A percentile compares a stretch with the other conserved stretches of the same genome.
Conservation (phyloP, 2,113 vertebrate species). For the Phalacrocorax brasilianus region DNA sequence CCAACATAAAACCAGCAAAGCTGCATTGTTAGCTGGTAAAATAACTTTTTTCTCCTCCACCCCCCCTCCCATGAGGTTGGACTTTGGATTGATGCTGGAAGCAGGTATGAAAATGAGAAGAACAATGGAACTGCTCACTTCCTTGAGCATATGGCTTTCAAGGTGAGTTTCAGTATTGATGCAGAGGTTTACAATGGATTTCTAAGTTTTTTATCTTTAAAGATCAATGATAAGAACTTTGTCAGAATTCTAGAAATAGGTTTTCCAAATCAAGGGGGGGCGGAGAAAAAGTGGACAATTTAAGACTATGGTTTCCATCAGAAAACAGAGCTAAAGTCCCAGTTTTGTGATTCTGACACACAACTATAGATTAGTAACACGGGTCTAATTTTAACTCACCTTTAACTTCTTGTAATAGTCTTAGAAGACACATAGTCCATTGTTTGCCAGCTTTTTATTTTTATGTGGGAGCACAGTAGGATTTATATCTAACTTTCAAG, state of each 20-base stretch:
- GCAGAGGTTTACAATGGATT: background rate
- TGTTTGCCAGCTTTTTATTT: background rate
- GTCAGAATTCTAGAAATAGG: background rate
- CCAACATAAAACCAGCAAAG: background rate
- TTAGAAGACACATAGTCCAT: background rate
- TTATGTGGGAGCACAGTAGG: background rate
- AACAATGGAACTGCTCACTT: constrained; percentile 99
- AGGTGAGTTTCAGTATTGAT: constrained; percentile 74
- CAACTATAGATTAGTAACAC: background rate
- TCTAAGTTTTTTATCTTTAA: background rate
- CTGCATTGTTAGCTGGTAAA: background rate
- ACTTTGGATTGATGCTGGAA: constrained; percentile 98
- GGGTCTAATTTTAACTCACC: background rate
- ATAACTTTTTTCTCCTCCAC: background rate
- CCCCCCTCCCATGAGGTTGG: constrained; percentile 80
- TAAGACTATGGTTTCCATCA: background rate
- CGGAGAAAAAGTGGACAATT: background rate
- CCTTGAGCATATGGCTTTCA: constrained; percentile 99
- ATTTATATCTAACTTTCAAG: background rate
- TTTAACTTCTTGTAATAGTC: background rate
- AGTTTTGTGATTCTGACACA: background rate
- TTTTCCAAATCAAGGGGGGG: background rate
- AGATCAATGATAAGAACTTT: background rate
- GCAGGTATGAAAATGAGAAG: constrained; percentile 94
- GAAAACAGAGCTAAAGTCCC: background rate